Evolutionary conservation across 2,888 invertebrate species (phyloP).

Genomic region (Timema cristinae): DNA sequence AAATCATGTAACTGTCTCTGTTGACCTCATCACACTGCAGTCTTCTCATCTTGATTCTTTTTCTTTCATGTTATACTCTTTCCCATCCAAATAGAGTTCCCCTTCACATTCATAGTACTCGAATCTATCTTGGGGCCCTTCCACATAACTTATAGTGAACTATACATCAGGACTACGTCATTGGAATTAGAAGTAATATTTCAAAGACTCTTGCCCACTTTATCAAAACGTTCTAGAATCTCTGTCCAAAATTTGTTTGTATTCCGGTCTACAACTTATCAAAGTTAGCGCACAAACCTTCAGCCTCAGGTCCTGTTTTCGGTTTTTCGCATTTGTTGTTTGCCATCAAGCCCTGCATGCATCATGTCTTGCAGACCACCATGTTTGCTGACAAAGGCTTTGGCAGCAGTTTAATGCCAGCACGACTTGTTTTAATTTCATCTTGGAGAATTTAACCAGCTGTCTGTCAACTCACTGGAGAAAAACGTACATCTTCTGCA

Average conservation of each 20-base stretch:
- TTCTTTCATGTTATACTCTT: constrained; percentile 6
- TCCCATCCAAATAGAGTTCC: background rate
- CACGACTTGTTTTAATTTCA: background rate
- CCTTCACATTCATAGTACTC: background rate
- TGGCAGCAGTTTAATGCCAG: background rate
- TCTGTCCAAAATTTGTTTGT: constrained; percentile 1
- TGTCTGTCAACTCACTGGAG: constrained; percentile 2
- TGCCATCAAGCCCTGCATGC: no score
- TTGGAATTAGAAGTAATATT: background rate
- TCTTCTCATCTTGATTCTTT: no score
- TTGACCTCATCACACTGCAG: no score
- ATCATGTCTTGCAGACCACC: constrained; percentile 9
- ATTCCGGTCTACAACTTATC: background rate
- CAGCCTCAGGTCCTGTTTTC: background rate
- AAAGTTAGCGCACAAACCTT: constrained; percentile 1
- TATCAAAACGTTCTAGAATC: background rate
- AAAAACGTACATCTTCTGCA: background rate
- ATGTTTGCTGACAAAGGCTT: constrained; percentile 1
- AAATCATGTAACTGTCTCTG: no score
- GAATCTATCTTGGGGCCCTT: background rate
- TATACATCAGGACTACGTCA: background rate
- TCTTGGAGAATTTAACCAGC: no score
- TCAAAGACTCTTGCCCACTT: constrained; percentile 1
- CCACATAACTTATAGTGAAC: constrained; percentile 8
- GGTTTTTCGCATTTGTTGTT: background rate